phyloP scores from a whole-genome alignment of 2,113 vertebrate genomes.

The Bothrops jararaca region DNA sequence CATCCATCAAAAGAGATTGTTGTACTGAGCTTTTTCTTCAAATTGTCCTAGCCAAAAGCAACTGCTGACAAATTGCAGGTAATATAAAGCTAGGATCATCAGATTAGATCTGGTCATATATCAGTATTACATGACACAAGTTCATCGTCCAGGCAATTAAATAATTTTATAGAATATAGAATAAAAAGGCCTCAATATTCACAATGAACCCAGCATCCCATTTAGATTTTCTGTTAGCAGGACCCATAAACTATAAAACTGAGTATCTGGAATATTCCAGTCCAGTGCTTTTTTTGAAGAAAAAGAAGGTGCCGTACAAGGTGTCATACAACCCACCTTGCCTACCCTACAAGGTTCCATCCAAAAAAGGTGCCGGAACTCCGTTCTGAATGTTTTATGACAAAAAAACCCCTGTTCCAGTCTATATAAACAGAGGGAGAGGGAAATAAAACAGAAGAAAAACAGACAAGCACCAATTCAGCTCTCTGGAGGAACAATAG shows the following conservation, averaged over 20 bases:
- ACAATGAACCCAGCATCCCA: neutral
- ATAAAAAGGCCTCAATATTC: neutral
- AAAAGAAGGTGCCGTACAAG: too few species aligned
- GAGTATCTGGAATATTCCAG: neutral
- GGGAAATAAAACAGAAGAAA: neutral
- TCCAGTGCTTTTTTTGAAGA: too few species aligned
- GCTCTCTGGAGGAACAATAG: neutral
- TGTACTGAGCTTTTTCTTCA: neutral
- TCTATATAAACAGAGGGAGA: neutral
- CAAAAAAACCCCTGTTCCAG: neutral
- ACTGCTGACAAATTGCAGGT: neutral
- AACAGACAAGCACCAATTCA: neutral
- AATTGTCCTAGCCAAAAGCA: conserved; percentile 1
- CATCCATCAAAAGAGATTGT: conserved; percentile 18
- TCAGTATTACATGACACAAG: neutral
- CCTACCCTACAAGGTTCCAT: too few species aligned
- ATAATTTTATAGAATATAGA: neutral
- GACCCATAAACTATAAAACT: neutral
- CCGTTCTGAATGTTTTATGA: too few species aligned
- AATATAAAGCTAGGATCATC: neutral
- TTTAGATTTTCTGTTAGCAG: neutral
- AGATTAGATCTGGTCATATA: neutral
- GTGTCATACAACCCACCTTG: too few species aligned
- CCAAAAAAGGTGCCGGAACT: too few species aligned
- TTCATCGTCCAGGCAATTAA: neutral